Percentiles rank a stretch among this genome's conserved stretches.
phyloP scores from a whole-genome alignment of 53 echinoderm and acorn worm genomes.

The Echinarachnius parma region DNA sequence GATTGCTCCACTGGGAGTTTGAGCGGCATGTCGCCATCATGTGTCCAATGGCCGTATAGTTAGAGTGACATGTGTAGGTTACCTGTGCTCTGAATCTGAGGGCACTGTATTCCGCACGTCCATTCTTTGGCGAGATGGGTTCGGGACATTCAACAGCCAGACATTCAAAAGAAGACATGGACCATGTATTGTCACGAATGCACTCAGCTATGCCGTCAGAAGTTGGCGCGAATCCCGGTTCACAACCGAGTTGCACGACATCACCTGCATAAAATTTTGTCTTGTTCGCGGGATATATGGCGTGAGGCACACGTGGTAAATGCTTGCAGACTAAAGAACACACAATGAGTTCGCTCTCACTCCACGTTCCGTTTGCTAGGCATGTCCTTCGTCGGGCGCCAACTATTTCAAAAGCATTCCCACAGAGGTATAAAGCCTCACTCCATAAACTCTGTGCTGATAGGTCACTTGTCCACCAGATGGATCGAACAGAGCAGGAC shows the following conservation, averaged over 20 bases:
- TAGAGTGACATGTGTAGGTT: slow-evolving; percentile 60
- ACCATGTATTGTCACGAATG: slow-evolving; percentile 53
- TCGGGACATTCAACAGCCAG: slow-evolving; percentile 51
- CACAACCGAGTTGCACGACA: slow-evolving; percentile 26
- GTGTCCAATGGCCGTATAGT: slow-evolving; percentile 52
- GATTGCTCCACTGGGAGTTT: slow-evolving; percentile 59
- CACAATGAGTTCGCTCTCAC: slow-evolving; percentile 13
- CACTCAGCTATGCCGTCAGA: slow-evolving; percentile 31
- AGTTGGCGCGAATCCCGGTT: slow-evolving; percentile 12
- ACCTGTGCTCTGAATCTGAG: slow-evolving; percentile 36
- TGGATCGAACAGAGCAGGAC: slow-evolving; percentile 20
- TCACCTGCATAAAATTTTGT: slow-evolving; percentile 23
- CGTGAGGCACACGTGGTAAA: slow-evolving; percentile 8
- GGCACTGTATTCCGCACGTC: slow-evolving; percentile 28
- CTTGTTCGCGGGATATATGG: slow-evolving; percentile 23
- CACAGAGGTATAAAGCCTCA: slow-evolving; percentile 57
- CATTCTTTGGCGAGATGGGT: slow-evolving; percentile 52
- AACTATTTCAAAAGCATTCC: slow-evolving; percentile 53
- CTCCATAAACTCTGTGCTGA: slow-evolving; percentile 48
- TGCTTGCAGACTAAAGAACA: background rate
- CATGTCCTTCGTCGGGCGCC: slow-evolving; percentile 39
- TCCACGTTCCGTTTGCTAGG: slow-evolving; percentile 59
- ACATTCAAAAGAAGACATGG: slow-evolving; percentile 31
- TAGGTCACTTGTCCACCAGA: slow-evolving; percentile 19
- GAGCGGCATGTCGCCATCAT: slow-evolving; percentile 35